Percentiles rank a stretch among this genome's conserved stretches.
phyloP scores from a whole-genome alignment of 1,140 invertebrate genomes.

The Brachionus sp. region DNA sequence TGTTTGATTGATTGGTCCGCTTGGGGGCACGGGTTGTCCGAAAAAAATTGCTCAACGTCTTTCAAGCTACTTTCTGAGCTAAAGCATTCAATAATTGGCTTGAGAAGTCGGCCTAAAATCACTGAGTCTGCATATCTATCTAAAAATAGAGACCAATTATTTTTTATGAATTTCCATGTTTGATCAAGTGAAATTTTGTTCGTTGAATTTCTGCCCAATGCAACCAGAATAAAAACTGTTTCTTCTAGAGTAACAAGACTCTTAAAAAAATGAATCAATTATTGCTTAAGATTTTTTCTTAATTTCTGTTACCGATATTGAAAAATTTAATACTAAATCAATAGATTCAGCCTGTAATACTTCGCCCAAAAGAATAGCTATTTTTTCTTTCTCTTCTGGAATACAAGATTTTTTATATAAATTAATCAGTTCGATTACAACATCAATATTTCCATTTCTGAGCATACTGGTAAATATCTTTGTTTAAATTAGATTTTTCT shows the following conservation, averaged over 20 bases:
- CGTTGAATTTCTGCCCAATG: conserved; percentile 66
- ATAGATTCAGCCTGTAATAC: conserved; percentile 68
- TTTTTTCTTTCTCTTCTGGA: conserved; percentile 86
- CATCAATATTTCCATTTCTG: background rate
- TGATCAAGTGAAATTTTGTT: conserved; percentile 71
- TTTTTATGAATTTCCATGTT: conserved; percentile 84
- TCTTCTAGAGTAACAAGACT: conserved; percentile 86
- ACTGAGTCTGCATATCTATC: conserved; percentile 74
- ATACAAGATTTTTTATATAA: conserved; percentile 78
- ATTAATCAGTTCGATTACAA: conserved; percentile 14
- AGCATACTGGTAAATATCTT: conserved; percentile 64
- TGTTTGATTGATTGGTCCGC: conserved; percentile 76
- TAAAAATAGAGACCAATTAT: conserved; percentile 71
- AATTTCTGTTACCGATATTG: conserved; percentile 65
- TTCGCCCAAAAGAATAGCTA: conserved; percentile 73
- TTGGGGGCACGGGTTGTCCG: conserved; percentile 69
- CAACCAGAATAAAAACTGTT: conserved; percentile 78
- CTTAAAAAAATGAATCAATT: conserved; percentile 58
- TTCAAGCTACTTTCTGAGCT: conserved; percentile 67
- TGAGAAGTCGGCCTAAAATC: conserved; percentile 64
- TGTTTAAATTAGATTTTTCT: background rate
- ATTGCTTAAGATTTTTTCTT: background rate
- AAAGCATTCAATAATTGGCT: conserved; percentile 81
- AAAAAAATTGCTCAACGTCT: conserved; percentile 66
- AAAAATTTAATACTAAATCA: conserved; percentile 76